Conservation (phyloP, 2,888 invertebrate genomes). For the Callosobruchus maculatus region DNA sequence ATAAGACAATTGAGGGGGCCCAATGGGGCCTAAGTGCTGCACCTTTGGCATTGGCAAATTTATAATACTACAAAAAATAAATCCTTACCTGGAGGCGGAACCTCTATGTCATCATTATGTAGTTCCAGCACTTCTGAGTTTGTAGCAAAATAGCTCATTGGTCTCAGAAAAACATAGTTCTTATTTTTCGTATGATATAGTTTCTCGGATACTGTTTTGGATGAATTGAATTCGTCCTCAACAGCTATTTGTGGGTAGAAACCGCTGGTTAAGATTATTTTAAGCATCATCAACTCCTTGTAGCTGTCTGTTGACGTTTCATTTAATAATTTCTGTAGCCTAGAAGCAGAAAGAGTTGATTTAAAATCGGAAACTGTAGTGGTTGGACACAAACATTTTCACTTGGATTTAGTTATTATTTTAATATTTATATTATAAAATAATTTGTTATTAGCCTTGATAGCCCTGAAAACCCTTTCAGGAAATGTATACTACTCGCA, state of each 20-base stretch:
- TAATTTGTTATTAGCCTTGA: too few relatives aligned
- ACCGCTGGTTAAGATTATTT: conserved; percentile 84
- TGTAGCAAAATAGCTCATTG: conserved; percentile 83
- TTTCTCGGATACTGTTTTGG: conserved; percentile 76
- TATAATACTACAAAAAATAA: too few relatives aligned
- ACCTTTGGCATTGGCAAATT: too few relatives aligned
- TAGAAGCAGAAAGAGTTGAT: too few relatives aligned
- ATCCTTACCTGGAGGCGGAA: conserved; percentile 51
- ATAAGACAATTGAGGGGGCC: too few relatives aligned
- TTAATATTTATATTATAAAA: too few relatives aligned
- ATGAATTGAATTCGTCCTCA: conserved; percentile 91
- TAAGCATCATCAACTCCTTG: conserved; percentile 67
- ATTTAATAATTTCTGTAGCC: conserved; percentile 55
- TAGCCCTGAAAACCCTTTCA: too few relatives aligned
- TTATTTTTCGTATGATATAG: conserved; percentile 84
- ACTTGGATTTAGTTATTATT: too few relatives aligned
- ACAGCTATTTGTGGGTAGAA: conserved; percentile 94
- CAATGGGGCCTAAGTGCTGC: too few relatives aligned
- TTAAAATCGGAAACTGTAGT: too few relatives aligned
- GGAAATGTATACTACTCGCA: too few relatives aligned
- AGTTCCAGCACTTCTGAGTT: conserved; percentile 76
- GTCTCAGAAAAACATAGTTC: conserved; percentile 86
- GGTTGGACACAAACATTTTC: too few relatives aligned
- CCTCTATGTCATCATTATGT: conserved; percentile 69
- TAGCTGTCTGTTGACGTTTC: conserved; percentile 63